These are phyloP conservation scores for Brachionus manjavacas DNA, from an alignment of 1,140 invertebrate genomes.

Conservation along the genomic window DNA sequence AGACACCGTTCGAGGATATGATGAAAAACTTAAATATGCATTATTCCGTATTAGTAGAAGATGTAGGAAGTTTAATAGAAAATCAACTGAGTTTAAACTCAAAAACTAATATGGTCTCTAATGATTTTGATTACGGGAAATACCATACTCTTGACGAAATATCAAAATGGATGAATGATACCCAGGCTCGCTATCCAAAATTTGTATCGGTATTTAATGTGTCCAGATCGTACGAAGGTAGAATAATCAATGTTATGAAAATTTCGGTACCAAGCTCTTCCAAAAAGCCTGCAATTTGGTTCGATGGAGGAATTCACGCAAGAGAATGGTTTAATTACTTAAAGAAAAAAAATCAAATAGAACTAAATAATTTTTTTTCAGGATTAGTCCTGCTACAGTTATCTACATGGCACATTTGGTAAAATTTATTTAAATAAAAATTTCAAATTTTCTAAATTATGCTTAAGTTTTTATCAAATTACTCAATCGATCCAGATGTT, in stretches of 20 bases:
- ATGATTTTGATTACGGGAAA: slow-evolving; percentile 44
- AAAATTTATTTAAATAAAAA: background rate
- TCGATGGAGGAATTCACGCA: slow-evolving; percentile 29
- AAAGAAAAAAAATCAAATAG: background rate
- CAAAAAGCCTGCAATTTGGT: slow-evolving; percentile 35
- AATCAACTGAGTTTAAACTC: slow-evolving; percentile 6
- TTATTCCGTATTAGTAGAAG: background rate
- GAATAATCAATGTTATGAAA: slow-evolving; percentile 12
- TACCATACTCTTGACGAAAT: slow-evolving; percentile 45
- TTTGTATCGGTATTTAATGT: slow-evolving; percentile 16
- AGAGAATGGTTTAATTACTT: slow-evolving; percentile 29
- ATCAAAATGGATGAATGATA: slow-evolving; percentile 20
- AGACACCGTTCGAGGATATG: background rate
- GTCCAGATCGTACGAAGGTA: slow-evolving; percentile 1
- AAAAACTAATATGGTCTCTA: background rate
- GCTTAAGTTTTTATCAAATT: slow-evolving; percentile 2
- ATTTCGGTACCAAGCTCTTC: background rate
- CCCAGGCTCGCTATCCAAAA: background rate
- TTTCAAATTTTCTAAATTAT: background rate
- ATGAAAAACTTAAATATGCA: background rate
- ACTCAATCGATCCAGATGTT: slow-evolving; percentile 41
- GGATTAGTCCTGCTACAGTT: slow-evolving; percentile 33
- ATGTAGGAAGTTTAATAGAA: background rate
- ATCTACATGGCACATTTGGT: slow-evolving; percentile 18
- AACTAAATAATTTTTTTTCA: background rate